Percentiles rank a stretch among this genome's conserved stretches.
These are phyloP conservation scores for Regulus satrapa DNA, from an alignment of 2,113 vertebrate genomes.

Conservation along the genomic window DNA sequence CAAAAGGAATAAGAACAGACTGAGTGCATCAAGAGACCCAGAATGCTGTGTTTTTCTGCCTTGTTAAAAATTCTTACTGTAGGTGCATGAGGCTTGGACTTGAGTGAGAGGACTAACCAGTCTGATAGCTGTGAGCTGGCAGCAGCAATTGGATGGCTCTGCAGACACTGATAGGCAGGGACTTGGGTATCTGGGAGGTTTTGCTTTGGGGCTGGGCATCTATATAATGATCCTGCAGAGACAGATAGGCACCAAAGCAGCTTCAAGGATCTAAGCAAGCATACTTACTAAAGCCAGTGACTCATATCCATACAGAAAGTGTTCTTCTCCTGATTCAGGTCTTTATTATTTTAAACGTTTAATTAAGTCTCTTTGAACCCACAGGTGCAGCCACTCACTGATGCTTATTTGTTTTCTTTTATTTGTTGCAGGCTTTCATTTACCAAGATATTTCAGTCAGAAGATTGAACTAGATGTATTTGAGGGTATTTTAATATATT, in stretches of 20 bases:
- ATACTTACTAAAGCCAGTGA: slow-evolving; percentile 30
- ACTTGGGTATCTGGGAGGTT: not conserved
- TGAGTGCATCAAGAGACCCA: not conserved
- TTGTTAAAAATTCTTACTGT: not conserved
- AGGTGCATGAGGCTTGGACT: not conserved
- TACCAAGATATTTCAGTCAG: not conserved
- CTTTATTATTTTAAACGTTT: slow-evolving; percentile 42
- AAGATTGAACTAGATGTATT: not conserved
- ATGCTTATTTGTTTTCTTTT: slow-evolving; percentile 44
- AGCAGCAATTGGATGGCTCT: not conserved
- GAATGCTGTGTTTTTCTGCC: not conserved
- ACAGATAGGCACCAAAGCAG: slow-evolving; percentile 54
- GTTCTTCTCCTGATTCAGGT: slow-evolving; percentile 33
- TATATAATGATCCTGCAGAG: slow-evolving; percentile 17
- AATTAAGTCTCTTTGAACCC: slow-evolving; percentile 57
- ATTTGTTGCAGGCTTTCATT: slow-evolving; percentile 47
- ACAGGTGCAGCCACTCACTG: slow-evolving; percentile 19
- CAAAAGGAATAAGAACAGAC: not conserved
- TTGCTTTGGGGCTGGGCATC: slow-evolving; percentile 5
- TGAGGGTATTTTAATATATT: not conserved
- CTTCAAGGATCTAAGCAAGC: slow-evolving; percentile 22
- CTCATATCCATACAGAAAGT: slow-evolving; percentile 48
- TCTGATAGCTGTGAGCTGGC: slow-evolving; percentile 19
- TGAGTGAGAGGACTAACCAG: slow-evolving; percentile 12
- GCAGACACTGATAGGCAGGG: not conserved